Evolutionary conservation across 2,113 vertebrate genomes (phyloP), one percentile per base, ranked within the genome.

Genomic region (Zosterops lateralis): DNA sequence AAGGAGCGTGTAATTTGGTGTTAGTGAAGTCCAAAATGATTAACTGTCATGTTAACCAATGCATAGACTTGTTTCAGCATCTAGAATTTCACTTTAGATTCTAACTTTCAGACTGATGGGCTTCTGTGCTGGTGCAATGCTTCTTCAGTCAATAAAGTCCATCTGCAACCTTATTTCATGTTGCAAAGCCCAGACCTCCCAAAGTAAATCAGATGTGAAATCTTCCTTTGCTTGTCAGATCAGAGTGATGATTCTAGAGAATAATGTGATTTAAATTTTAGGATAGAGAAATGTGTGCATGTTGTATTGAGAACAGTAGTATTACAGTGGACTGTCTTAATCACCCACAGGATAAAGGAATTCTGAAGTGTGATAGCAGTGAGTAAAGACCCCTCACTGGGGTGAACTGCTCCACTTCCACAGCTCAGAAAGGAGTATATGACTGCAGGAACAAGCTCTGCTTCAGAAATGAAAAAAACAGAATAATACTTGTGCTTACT

Each of bases 371-470:
- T 48, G 8, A 36, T 7, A n/a, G 14, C 20, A 21, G 50, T 29
- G 47, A 5, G 15, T 56, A n/a, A 72, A 36, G 8, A 4, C 12
- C 13, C 18, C 45, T 44, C 0, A 0, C n/a, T 36, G 61, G 32
- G 20, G 18, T 40, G 66, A 53, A 9, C 16, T 78, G 34, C 53
- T 79, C 66, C 17, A 8, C n/a, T 68, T 53, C 31, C n/a, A 28
- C 45, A 54, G 31, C 61, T 24, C 73, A 87, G 68, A 56, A n/a
- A 51, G n/a, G 34, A 66, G 34, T 32, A 15, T 65, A 20, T 51
- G 31, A 22, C 45, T 79, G 42, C 14, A 19, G 58, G 14, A 51
- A n/a, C 5, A 2, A 32, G 28, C 13, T 87, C 70, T 89, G 40
- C 70, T 68, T 73, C 57, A 57, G 57, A 85, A 82, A 51, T 44